These are phyloP conservation scores for Bathynomus jamesi DNA, from an alignment of 1,140 invertebrate genomes.

Conservation along the genomic window DNA sequence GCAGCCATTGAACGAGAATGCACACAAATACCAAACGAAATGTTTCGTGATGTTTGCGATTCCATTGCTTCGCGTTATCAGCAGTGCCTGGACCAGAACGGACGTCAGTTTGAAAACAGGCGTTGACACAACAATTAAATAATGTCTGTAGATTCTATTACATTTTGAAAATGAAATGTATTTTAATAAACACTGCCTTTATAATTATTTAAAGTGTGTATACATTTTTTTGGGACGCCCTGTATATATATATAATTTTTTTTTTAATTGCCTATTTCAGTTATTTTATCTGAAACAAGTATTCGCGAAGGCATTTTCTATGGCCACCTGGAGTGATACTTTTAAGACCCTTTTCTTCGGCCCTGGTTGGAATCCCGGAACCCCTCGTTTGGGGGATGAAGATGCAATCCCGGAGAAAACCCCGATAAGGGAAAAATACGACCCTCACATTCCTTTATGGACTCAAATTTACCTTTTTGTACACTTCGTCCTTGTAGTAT, in stretches of 20 bases:
- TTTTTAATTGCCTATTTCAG: background rate
- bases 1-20: no score
- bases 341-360: constrained; percentile 2
- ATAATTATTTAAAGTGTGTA: no score
- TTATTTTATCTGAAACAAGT: constrained; percentile 5
- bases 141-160: no score
- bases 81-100: no score
- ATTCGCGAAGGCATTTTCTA: background rate
- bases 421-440: background rate
- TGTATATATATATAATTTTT: background rate
- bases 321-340: background rate
- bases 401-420: background rate
- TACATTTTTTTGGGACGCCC: no score
- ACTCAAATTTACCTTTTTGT: background rate
- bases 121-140: no score
- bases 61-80: no score
- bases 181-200: no score
- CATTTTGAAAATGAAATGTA: no score
- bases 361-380: constrained; percentile 5
- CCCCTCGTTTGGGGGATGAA: constrained; percentile 7
- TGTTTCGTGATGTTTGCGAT: no score
- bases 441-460: background rate
- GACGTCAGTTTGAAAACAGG: no score
- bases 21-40: no score
- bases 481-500: constrained; percentile 2